A percentile compares a stretch with the other conserved stretches of the same genome.
These are phyloP conservation scores for Exephanes ischioxanthus DNA, from an alignment of 2,888 invertebrate genomes.

Conservation along the genomic window DNA sequence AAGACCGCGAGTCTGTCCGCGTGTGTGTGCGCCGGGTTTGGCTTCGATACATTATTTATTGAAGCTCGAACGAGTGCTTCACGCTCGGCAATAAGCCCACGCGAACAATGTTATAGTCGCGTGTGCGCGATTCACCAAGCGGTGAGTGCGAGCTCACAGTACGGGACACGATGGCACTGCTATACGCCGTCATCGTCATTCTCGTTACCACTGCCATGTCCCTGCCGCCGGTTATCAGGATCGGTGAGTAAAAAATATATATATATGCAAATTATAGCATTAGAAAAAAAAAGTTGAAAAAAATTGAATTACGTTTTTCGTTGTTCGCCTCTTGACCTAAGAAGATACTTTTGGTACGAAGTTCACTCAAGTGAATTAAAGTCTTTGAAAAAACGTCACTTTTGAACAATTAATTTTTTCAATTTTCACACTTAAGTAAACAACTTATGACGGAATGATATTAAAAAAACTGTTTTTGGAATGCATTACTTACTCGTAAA, in stretches of 20 bases:
- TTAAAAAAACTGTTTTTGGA: no score
- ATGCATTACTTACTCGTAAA: background rate
- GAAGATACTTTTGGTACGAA: no score
- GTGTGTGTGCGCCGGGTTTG: conserved; percentile 2
- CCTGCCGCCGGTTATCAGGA: conserved; percentile 84
- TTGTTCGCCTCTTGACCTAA: background rate
- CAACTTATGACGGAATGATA: no score
- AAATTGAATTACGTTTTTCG: background rate
- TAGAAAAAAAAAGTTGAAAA: background rate
- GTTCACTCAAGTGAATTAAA: no score
- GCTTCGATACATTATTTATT: conserved; percentile 50
- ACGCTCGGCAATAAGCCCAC: conserved; percentile 46
- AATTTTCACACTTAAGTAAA: no score
- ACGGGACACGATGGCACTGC: conserved; percentile 81
- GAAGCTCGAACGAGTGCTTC: conserved; percentile 35
- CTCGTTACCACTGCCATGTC: conserved; percentile 84
- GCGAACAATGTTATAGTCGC: conserved; percentile 66
- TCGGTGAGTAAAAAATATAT: conserved; percentile 79
- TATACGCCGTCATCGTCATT: conserved; percentile 83
- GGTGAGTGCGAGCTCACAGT: conserved; percentile 30
- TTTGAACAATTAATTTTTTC: no score
- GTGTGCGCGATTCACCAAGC: conserved; percentile 43
- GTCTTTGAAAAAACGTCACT: no score
- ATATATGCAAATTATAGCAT: background rate
- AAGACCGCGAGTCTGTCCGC: conserved; percentile 36